Base-by-base conservation (phyloP, 53 echinoderm and acorn worm genomes). In the Paracentrotus lividus region DNA sequence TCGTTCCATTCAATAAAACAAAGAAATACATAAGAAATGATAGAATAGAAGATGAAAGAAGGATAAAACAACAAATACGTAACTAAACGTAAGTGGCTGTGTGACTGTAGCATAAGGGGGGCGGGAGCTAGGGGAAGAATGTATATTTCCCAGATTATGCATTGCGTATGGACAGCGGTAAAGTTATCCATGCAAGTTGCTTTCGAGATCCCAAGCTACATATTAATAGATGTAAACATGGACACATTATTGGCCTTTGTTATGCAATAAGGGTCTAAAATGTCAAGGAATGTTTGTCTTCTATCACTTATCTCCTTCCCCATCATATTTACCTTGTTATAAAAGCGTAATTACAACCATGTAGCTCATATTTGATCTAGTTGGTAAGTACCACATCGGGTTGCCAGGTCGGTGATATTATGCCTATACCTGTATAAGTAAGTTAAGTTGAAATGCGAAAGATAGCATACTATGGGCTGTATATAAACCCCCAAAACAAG, bases 261-360 rank as follows among this genome's bases (percentile, higher is more conserved):
- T 81, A 81, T 81, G 81, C 47, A 81, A 81, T 47, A n/a, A 45
- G 40, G 81, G 13, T 81, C 81, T 44, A 81, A 81, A 81, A 81
- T 81, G 81, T 81, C 81, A 81, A 81, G 44, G 81, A 81, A 47
- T 81, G 33, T 81, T 81, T 81, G 81, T 8, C 47, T 42, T 43
- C 43, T 45, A 81, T 47, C 44, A 81, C 81, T 81, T 47, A 81
- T 81, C 81, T 86, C 47, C 1, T 0, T 34, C 32, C 56, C 56
- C 27, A 55, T 54, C 56, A 86, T 55, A 86, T 86, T 86, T 55
- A 38, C 34, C 18, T 55, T 86, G 86, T 54, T 55, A 86, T 86
- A 86, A 86, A 86, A 56, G 23, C 33, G 56, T 86, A 36, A 86
- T 86, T 44, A 81, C 10, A 81, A 44, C 45, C 44, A 47, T 81